phyloP scores from a whole-genome alignment of 2,113 vertebrate species.

The Paracanthobrama guichenoti region DNA sequence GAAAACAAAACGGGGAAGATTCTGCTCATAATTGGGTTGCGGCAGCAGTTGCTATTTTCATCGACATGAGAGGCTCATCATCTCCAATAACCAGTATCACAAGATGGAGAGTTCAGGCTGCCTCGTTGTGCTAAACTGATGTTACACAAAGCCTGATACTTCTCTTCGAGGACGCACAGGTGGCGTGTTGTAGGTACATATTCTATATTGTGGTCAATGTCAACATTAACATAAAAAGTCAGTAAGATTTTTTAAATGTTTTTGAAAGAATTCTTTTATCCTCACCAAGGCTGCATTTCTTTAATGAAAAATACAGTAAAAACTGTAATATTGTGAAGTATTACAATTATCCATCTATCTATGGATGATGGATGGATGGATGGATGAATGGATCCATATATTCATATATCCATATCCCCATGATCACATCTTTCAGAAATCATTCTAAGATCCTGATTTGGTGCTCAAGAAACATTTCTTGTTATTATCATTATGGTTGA shows the following conservation, averaged over 20 bases:
- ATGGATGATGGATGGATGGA: too few species aligned
- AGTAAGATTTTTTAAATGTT: not conserved
- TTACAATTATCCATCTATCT: too few species aligned
- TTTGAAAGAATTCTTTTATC: not conserved
- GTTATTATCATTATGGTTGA: not conserved
- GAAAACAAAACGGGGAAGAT: slow-evolving; percentile 54
- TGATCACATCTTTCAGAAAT: too few species aligned
- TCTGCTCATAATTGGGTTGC: slow-evolving; percentile 55
- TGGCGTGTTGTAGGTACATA: not conserved
- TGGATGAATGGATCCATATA: too few species aligned
- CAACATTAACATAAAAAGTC: not conserved
- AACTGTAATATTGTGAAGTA: not conserved
- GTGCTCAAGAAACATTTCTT: too few species aligned
- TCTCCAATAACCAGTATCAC: slow-evolving; percentile 47
- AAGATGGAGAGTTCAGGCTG: slow-evolving; percentile 31
- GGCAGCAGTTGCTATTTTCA: slow-evolving; percentile 56
- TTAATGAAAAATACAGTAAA: not conserved
- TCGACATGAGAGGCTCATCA: slow-evolving; percentile 49
- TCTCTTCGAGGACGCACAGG: not conserved
- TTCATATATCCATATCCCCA: too few species aligned
- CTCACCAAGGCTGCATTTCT: not conserved
- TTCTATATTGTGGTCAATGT: slow-evolving; percentile 16
- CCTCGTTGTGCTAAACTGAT: not conserved
- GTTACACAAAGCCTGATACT: slow-evolving; percentile 30
- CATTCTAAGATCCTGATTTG: too few species aligned